Evolutionary conservation across 2,888 invertebrate genomes (phyloP).

Genomic region (Drosophila acutilabella): DNA sequence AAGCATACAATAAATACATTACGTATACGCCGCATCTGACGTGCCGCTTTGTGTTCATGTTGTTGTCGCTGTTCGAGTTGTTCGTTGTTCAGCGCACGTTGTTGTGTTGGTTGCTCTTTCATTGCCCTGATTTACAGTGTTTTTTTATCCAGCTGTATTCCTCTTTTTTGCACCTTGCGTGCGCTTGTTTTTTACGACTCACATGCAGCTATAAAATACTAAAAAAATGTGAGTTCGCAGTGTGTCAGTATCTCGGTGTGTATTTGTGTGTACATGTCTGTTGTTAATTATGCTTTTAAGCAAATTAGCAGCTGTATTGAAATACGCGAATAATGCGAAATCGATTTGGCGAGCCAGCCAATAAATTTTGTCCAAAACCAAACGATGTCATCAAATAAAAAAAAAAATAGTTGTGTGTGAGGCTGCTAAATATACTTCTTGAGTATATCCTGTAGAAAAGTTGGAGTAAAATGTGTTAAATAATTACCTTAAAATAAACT

Average conservation of each 20-base stretch:
- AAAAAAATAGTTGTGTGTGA: slow-evolving; percentile 18
- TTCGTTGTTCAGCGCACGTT: slow-evolving; percentile 5
- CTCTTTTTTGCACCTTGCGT: slow-evolving; percentile 55
- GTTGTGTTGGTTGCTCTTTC: slow-evolving; percentile 45
- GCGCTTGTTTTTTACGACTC: slow-evolving; percentile 66
- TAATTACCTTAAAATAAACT: too few species aligned
- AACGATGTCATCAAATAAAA: slow-evolving; percentile 21
- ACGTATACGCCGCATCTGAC: slow-evolving; percentile 58
- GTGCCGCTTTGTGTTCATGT: slow-evolving; percentile 24
- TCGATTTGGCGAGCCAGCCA: slow-evolving; percentile 62
- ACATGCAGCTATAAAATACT: slow-evolving; percentile 64
- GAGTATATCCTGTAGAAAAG: background rate
- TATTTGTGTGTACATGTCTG: slow-evolving; percentile 14
- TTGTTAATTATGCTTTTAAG: slow-evolving; percentile 80
- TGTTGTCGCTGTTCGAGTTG: slow-evolving; percentile 33
- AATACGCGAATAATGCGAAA: slow-evolving; percentile 61
- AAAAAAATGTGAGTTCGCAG: slow-evolving; percentile 11
- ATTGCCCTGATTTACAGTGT: slow-evolving; percentile 68
- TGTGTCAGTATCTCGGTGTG: slow-evolving; percentile 10
- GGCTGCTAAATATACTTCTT: too few species aligned
- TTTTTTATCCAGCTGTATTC: slow-evolving; percentile 24
- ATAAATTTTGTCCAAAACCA: slow-evolving; percentile 61
- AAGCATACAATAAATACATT: slow-evolving; percentile 48
- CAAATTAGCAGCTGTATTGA: slow-evolving; percentile 76
- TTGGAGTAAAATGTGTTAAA: background rate